Conservation (phyloP, 2,113 vertebrate species). For the Collichthys lucidus region DNA sequence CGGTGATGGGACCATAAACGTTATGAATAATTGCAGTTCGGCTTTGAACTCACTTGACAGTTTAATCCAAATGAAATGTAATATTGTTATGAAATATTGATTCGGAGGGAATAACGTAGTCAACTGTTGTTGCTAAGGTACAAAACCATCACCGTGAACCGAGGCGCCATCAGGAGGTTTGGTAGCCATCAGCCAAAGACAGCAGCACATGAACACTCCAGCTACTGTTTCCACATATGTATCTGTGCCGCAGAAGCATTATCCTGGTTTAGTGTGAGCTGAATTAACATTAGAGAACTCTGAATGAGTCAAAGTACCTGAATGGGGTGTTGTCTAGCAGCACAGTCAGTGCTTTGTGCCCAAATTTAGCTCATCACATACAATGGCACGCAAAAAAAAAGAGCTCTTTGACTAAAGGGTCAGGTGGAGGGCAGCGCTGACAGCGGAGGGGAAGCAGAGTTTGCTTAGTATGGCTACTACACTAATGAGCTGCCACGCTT, state of each 20-base stretch:
- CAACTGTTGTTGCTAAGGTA: neutral
- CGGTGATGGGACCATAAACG: slow-evolving; percentile 17
- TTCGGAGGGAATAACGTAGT: neutral
- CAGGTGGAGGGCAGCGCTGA: neutral
- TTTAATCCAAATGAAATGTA: slow-evolving; percentile 48
- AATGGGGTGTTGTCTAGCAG: neutral
- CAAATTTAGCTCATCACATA: slow-evolving; percentile 16
- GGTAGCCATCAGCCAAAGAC: neutral
- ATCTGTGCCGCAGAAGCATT: neutral
- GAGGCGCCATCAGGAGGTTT: neutral
- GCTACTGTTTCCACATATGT: neutral
- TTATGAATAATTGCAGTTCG: slow-evolving; percentile 13
- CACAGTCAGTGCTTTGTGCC: neutral
- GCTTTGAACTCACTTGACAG: slow-evolving; percentile 22
- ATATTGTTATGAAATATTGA: slow-evolving; percentile 21
- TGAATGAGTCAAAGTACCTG: neutral
- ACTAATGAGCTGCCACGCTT: slow-evolving; percentile 40
- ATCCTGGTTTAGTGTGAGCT: neutral
- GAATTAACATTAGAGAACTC: neutral
- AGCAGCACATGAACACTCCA: neutral
- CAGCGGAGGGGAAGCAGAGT: neutral
- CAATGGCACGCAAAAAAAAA: slow-evolving; percentile 15
- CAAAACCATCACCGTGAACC: neutral
- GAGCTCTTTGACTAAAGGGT: slow-evolving; percentile 13
- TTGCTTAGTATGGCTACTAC: neutral